phyloP scores from a whole-genome alignment of 2,888 invertebrate species.

The Coelogynopora nodosa region DNA sequence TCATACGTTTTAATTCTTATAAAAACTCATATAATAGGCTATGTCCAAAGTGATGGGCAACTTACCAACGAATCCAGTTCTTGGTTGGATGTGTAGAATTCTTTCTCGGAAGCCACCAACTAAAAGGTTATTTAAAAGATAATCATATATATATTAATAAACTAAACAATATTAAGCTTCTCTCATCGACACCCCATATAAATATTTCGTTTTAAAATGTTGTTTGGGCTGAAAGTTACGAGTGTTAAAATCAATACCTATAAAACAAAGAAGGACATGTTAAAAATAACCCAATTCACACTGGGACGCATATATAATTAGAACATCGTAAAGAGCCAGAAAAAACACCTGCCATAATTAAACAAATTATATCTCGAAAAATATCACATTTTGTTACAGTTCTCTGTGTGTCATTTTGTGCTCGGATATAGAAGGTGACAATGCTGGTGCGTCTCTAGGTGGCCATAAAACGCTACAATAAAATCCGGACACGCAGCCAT shows the following conservation, averaged over 20 bases:
- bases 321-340: background rate
- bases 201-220: no score
- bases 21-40: no score
- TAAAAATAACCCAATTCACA: no score
- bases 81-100: conserved; percentile 98
- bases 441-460: background rate
- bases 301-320: no score
- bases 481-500: no score
- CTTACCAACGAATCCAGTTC: conserved; percentile 99
- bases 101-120: conserved; percentile 90
- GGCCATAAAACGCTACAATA: background rate
- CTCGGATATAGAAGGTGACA: background rate
- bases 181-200: no score
- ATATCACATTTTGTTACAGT: background rate
- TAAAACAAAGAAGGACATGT: no score
- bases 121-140: background rate
- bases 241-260: no score
- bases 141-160: background rate
- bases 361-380: background rate
- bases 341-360: background rate
- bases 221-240: no score
- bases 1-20: no score
- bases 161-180: no score
- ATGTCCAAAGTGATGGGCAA: no score
- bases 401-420: background rate